These are phyloP conservation scores for Tautogolabrus adspersus DNA, from an alignment of 2,113 vertebrate species.

Conservation along the genomic window DNA sequence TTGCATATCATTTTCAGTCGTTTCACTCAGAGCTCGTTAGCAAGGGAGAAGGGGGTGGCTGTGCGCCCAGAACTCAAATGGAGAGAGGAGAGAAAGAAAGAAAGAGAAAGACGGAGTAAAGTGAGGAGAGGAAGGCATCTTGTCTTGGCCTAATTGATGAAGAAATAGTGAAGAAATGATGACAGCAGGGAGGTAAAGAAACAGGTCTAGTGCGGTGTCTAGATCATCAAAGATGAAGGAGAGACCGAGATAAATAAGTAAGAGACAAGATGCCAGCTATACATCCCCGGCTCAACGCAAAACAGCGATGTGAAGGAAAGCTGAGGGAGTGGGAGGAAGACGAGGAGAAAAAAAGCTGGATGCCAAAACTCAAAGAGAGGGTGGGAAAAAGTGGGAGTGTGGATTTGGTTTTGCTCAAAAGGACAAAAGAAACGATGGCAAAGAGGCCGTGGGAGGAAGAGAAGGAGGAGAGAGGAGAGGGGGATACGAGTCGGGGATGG, in stretches of 20 bases:
- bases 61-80: constrained; percentile 56
- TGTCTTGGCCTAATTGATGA: constrained; percentile 21
- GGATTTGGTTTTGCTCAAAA: constrained; percentile 68
- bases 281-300: constrained; percentile 6
- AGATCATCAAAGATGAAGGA: constrained; percentile 13
- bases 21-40: constrained; percentile 71
- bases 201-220: constrained; percentile 4
- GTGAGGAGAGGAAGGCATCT: constrained; percentile 6
- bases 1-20: constrained; percentile 73
- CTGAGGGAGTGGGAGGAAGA: constrained; percentile 58
- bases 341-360: constrained; percentile 64
- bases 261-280: constrained; percentile 36
- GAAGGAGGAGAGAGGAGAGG: constrained; percentile 8
- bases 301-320: constrained; percentile 33
- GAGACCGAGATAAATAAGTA: constrained; percentile 28
- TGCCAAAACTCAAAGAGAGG: constrained; percentile 42
- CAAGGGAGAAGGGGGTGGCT: constrained; percentile 65
- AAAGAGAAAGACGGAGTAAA: neutral
- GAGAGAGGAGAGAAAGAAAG: constrained; percentile 20
- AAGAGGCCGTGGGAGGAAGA: constrained; percentile 32
- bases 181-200: constrained; percentile 40
- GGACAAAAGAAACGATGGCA: constrained; percentile 42
- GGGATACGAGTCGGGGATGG: neutral
- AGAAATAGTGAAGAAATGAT: constrained; percentile 10
- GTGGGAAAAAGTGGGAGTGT: constrained; percentile 68